These are phyloP conservation scores for Drosophila conformis DNA, from an alignment of 2,888 invertebrate genomes.

Conservation along the genomic window DNA sequence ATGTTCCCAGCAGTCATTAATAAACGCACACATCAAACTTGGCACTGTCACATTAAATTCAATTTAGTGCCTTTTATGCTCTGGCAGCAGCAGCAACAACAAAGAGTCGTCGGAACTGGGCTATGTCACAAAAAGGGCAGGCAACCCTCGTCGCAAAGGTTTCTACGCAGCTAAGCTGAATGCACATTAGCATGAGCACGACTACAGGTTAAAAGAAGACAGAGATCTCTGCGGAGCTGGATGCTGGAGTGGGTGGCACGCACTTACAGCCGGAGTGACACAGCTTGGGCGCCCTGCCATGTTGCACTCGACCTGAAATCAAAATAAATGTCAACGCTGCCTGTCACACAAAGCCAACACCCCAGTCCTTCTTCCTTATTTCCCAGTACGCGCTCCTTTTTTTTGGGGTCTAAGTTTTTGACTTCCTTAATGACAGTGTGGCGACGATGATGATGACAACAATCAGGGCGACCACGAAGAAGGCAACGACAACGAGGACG, in stretches of 20 bases:
- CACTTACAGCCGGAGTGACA: slow-evolving; percentile 33
- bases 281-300: slow-evolving; percentile 25
- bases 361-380: slow-evolving; percentile 1
- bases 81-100: slow-evolving; percentile 37
- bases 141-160: slow-evolving; percentile 55
- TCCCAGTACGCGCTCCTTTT: slow-evolving; percentile 18
- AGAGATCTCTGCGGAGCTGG: slow-evolving; percentile 19
- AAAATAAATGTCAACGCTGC: slow-evolving; percentile 77
- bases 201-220: slow-evolving; percentile 45
- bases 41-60: slow-evolving; percentile 75
- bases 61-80: slow-evolving; percentile 71
- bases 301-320: slow-evolving; percentile 77
- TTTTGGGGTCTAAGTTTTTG: slow-evolving; percentile 76
- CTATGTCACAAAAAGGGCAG: slow-evolving; percentile 52
- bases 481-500: not conserved
- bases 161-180: slow-evolving; percentile 63
- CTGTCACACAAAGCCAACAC: slow-evolving; percentile 66
- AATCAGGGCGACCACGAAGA: slow-evolving; percentile 34
- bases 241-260: slow-evolving; percentile 31
- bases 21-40: slow-evolving; percentile 75
- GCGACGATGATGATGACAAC: slow-evolving; percentile 57
- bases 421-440: slow-evolving; percentile 78
- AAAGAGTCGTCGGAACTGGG: slow-evolving; percentile 23
- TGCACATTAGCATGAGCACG: slow-evolving; percentile 73
- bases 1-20: slow-evolving; percentile 64